phyloP scores from a whole-genome alignment of 2,113 vertebrate species.

The Rousettus leschenaultii region DNA sequence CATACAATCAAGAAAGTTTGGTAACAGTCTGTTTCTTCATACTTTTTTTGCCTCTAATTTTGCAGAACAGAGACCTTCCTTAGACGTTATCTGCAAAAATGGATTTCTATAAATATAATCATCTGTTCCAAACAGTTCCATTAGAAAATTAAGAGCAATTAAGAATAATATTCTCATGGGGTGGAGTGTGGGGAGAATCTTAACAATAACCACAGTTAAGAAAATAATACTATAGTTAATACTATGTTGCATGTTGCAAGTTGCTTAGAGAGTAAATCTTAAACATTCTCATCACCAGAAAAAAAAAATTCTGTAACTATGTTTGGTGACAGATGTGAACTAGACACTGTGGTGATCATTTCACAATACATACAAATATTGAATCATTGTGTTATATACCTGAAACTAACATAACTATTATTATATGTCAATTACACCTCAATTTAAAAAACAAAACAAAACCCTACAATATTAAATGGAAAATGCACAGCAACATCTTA shows the following conservation, averaged over 20 bases:
- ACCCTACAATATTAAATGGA: neutral
- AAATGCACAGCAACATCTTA: neutral
- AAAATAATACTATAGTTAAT: neutral
- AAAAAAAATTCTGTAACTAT: neutral
- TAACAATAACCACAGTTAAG: neutral
- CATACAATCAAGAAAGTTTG: neutral
- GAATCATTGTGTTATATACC: neutral
- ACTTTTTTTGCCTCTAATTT: neutral
- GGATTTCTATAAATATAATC: neutral
- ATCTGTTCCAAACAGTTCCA: neutral
- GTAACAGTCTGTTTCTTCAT: neutral
- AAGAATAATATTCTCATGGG: neutral
- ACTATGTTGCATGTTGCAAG: neutral
- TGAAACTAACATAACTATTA: neutral
- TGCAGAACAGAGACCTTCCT: neutral
- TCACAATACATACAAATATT: neutral
- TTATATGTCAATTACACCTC: neutral
- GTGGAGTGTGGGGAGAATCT: neutral
- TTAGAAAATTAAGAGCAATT: neutral
- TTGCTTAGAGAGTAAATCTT: neutral
- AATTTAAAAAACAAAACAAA: neutral
- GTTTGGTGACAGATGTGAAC: neutral
- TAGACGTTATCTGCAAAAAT: neutral
- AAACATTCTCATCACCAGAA: neutral
- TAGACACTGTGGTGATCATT: neutral